Evolutionary conservation across 2,113 vertebrate genomes (phyloP).

Genomic region (Pycnonotus jocosus): DNA sequence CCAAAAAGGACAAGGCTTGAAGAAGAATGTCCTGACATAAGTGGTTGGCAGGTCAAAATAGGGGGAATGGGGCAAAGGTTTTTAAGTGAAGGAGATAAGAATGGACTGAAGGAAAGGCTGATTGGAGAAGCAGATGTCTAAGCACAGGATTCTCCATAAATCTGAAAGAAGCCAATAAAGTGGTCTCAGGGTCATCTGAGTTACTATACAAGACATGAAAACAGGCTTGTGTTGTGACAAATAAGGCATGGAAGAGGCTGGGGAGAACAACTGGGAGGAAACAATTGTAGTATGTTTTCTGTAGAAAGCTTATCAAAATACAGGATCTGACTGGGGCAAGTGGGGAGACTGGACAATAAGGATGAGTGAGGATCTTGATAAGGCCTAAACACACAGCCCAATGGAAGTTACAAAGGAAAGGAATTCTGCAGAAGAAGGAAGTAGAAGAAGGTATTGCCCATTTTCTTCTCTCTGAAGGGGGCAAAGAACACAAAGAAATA

Average conservation of each 20-base stretch:
- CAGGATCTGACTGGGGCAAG: neutral
- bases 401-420: neutral
- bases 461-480: neutral
- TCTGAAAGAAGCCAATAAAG: neutral
- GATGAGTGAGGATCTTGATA: neutral
- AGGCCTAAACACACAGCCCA: rapidly evolving
- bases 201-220: neutral
- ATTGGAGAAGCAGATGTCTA: neutral
- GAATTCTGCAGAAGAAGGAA: neutral
- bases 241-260: neutral
- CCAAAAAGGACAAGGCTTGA: neutral
- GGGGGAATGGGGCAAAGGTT: neutral
- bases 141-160: neutral
- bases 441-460: neutral
- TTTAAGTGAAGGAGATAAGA: neutral
- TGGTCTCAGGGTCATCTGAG: neutral
- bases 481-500: neutral
- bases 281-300: neutral
- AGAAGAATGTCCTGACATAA: neutral
- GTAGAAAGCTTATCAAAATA: neutral
- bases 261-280: neutral
- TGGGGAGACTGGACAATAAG: neutral
- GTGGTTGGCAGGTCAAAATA: neutral
- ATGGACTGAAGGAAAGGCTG: neutral
- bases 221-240: neutral